Percentiles rank a stretch among this genome's conserved stretches.
Conservation (phyloP, 2,888 invertebrate species). For the Leucozona laternaria region DNA sequence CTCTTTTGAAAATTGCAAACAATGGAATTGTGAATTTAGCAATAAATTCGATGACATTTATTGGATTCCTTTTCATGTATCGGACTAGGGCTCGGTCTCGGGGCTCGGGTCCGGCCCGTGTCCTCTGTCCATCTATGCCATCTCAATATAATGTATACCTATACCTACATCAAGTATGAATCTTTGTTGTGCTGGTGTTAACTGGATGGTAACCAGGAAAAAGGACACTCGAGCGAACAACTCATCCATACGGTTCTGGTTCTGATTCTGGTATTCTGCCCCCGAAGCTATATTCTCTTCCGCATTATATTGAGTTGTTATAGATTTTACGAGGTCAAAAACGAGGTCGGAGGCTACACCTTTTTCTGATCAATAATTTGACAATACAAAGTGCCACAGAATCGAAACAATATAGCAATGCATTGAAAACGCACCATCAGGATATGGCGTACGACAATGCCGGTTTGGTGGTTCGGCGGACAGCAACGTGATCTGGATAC, state of each 20-base stretch:
- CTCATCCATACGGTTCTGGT: conserved; percentile 32
- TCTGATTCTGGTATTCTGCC: conserved; percentile 40
- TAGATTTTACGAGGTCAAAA: conserved; percentile 75
- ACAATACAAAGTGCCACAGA: conserved; percentile 74
- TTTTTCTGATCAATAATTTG: conserved; percentile 76
- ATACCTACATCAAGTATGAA: not conserved
- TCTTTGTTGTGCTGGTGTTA: conserved; percentile 53
- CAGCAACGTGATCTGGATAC: conserved; percentile 52
- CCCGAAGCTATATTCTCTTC: conserved; percentile 54
- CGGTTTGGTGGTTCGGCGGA: conserved; percentile 26
- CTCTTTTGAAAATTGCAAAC: conserved; percentile 78
- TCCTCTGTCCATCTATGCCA: not conserved
- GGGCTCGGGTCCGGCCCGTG: conserved; percentile 15
- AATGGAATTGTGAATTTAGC: conserved; percentile 80
- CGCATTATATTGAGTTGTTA: conserved; percentile 73
- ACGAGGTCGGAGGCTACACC: conserved; percentile 74
- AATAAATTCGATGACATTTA: conserved; percentile 83
- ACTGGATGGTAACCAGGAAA: conserved; percentile 66
- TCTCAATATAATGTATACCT: not conserved
- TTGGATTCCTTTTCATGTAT: conserved; percentile 80
- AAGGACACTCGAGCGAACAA: conserved; percentile 69
- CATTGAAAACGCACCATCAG: conserved; percentile 28
- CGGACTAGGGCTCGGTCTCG: not conserved
- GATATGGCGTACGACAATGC: conserved; percentile 6
- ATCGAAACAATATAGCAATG: conserved; percentile 70